Percentiles rank a stretch among this genome's conserved stretches.
Conservation (phyloP, 2,797 vertebrate species). For the Enteromius trimaculatus region DNA sequence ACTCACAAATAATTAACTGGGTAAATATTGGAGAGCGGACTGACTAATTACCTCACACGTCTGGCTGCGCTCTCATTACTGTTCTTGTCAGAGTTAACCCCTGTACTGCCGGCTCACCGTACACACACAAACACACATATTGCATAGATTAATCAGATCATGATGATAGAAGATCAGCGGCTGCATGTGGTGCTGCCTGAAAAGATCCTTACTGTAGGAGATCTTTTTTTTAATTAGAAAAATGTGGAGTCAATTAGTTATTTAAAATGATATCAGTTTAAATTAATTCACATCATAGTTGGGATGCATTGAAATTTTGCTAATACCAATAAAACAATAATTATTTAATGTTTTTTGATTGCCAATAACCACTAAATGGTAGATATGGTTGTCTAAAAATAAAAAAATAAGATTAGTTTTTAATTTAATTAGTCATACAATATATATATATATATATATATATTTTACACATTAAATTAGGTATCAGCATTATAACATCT, state of each 20-base stretch:
- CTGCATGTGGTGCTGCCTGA: background rate
- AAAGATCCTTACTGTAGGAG: background rate
- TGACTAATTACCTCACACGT: slow-evolving; percentile 85
- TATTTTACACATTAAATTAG: background rate
- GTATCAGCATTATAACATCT: background rate
- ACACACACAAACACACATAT: slow-evolving; percentile 33
- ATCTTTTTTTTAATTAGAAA: background rate
- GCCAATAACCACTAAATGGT: background rate
- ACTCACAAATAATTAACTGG: slow-evolving; percentile 87
- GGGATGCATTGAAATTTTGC: background rate
- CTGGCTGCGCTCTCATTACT: slow-evolving; percentile 83
- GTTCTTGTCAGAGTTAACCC: slow-evolving; percentile 78
- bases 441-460: too few relatives aligned
- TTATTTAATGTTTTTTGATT: background rate
- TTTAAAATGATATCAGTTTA: background rate
- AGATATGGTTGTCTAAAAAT: background rate
- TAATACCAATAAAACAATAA: slow-evolving; percentile 1
- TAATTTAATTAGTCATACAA: background rate
- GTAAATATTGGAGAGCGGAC: slow-evolving; percentile 84
- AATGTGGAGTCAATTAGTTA: background rate
- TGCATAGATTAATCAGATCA: slow-evolving; percentile 3
- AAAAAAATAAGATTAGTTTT: background rate
- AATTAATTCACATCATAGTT: background rate
- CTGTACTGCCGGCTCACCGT: slow-evolving; percentile 54
- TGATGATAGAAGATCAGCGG: background rate